Evolutionary conservation across 2,888 invertebrate species (phyloP), one percentile per base, ranked within the genome.

Genomic region (Allophyes oxyacanthae): DNA sequence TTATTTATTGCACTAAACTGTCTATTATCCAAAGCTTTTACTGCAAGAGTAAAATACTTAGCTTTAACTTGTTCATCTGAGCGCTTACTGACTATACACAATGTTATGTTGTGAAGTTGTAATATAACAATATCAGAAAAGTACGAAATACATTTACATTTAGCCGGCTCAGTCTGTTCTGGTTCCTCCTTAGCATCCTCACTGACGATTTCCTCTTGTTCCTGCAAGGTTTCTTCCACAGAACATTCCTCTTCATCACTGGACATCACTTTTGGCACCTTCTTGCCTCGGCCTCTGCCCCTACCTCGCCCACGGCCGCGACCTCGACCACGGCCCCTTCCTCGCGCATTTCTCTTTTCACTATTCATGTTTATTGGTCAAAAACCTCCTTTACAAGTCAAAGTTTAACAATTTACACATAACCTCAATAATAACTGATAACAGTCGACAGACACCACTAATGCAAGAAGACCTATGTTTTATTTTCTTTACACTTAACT

Each of bases 321-420:
- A 20, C 97, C 97, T 32, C 97, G 94, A n/a, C 97, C 97, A 30
- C 97, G 95, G 43, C 97, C 96, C 77, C 97, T 93, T 14, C 97
- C 97, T 51, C 97, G 95, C 36, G 95, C 88, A 79, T 96, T 95
- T 79, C 96, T 95, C 81, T 96, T 95, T 69, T 94, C 94, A 77
- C 85, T 86, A 75, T 94, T 94, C 94, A 94, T 94, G 48, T 46
- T 69, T 65, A 49, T 30, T 25, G 40, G 0, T 40, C 0, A 52
- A 46, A 42, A 49, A 20, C 28, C 28, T 13, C 10, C 32, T 48
- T 62, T 60, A 14, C 40, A 62, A 65, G 38, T 73, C 63, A 62
- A 68, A 64, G 10, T 62, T n/a, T 30, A 51, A 28, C 46, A 53
- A 34, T 48, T 37, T 15, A 60, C 49, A 62, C 61, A 37, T 75